Conservation (phyloP, 2,797 vertebrate species). For the Lithobates pipiens region DNA sequence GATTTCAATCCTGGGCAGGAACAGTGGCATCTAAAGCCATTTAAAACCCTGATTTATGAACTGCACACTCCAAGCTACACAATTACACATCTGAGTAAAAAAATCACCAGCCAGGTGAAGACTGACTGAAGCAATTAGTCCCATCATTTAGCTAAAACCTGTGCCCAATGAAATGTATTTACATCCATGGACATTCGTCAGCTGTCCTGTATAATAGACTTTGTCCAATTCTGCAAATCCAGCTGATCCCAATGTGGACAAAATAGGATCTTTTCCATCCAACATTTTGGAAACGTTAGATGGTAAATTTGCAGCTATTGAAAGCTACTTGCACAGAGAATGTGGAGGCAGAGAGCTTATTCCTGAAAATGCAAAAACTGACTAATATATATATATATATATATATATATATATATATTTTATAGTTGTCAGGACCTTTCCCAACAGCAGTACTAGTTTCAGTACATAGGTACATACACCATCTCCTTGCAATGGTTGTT, state of each 20-base stretch:
- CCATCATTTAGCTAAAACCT: slow-evolving; percentile 38
- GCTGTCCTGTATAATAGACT: slow-evolving; percentile 41
- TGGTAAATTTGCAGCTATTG: background rate
- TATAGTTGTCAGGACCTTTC: no score
- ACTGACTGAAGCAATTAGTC: slow-evolving; percentile 51
- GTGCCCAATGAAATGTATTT: slow-evolving; percentile 40
- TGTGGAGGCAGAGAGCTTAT: no score
- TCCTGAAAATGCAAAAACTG: no score
- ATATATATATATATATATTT: no score
- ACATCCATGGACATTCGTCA: slow-evolving; percentile 28
- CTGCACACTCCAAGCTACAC: slow-evolving; percentile 23
- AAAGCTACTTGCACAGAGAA: no score
- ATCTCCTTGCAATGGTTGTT: no score
- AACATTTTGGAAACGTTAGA: background rate
- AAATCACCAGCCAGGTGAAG: slow-evolving; percentile 35
- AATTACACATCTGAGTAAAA: slow-evolving; percentile 52
- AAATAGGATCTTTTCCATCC: background rate
- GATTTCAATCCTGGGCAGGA: background rate
- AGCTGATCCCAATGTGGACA: slow-evolving; percentile 29
- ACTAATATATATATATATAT: no score
- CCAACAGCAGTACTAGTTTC: no score
- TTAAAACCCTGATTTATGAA: slow-evolving; percentile 18
- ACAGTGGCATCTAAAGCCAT: slow-evolving; percentile 25
- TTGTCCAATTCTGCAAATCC: slow-evolving; percentile 25
- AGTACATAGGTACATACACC: no score